phyloP scores from a whole-genome alignment of 2,888 invertebrate species.

The Formica aserva region DNA sequence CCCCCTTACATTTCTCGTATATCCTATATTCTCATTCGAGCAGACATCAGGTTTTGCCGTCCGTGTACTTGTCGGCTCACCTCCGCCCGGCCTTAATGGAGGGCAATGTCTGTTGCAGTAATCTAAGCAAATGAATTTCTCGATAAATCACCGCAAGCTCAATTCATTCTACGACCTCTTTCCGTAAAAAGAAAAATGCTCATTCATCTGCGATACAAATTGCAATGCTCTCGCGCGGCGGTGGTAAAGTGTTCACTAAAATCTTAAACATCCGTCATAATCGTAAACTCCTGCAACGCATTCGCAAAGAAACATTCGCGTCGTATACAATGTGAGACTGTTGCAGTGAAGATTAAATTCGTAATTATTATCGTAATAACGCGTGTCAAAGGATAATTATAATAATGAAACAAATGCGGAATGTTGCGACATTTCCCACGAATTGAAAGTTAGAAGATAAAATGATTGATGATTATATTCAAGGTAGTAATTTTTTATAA shows the following conservation, averaged over 20 bases:
- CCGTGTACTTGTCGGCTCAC: conserved; percentile 37
- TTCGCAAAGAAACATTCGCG: conserved; percentile 1
- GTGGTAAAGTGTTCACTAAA: conserved; percentile 19
- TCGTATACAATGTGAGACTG: not conserved
- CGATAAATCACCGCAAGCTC: conserved; percentile 56
- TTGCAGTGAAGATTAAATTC: not conserved
- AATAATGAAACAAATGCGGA: not conserved
- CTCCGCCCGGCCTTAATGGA: conserved; percentile 50
- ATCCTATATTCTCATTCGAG: conserved; percentile 49
- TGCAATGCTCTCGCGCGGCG: not conserved
- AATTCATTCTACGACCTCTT: conserved; percentile 29
- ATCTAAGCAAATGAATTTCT: conserved; percentile 60
- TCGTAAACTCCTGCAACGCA: conserved; percentile 17
- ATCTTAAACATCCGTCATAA: conserved; percentile 17
- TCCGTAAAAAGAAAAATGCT: conserved; percentile 28
- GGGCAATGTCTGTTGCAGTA: conserved; percentile 59
- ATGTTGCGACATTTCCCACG: not conserved
- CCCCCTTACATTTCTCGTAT: not conserved
- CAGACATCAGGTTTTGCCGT: conserved; percentile 48
- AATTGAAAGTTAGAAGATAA: not conserved
- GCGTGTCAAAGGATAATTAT: not conserved
- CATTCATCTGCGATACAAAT: conserved; percentile 23
- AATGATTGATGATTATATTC: not conserved
- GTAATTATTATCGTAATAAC: not conserved
- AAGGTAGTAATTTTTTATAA: not conserved